Percentiles rank a stretch among this genome's conserved stretches.
Evolutionary conservation across 2,797 vertebrate genomes (phyloP).

Genomic region (Liparis tanakae): DNA sequence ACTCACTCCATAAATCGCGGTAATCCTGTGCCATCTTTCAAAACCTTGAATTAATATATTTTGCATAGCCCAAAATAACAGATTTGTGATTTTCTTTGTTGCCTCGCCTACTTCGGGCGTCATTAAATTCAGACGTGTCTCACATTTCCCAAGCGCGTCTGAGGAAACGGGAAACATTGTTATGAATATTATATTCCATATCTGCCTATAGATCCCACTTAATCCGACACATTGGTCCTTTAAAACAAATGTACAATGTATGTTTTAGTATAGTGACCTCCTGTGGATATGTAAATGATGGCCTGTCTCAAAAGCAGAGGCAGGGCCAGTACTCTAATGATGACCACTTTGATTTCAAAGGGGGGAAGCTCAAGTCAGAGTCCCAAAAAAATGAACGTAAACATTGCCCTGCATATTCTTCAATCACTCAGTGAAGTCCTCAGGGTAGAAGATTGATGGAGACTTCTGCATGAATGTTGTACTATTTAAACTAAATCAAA

Average conservation of each 20-base stretch:
- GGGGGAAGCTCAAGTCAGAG: neutral
- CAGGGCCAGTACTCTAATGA: neutral
- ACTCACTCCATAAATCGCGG: neutral
- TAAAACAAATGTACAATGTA: neutral
- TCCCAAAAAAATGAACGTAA: neutral
- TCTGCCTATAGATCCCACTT: neutral
- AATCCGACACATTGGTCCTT: neutral
- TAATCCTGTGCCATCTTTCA: neutral
- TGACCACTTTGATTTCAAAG: neutral
- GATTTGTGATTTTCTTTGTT: too few relatives aligned
- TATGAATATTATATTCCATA: neutral
- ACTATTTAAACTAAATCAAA: too few relatives aligned
- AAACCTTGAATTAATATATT: neutral
- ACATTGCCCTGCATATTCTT: neutral
- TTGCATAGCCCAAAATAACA: too few relatives aligned
- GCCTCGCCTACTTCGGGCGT: too few relatives aligned
- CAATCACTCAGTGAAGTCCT: neutral
- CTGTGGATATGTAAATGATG: neutral
- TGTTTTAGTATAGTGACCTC: neutral
- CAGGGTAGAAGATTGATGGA: neutral
- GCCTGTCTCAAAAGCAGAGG: neutral
- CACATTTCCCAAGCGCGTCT: too few relatives aligned
- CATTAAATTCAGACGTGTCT: neutral
- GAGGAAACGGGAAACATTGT: too few relatives aligned
- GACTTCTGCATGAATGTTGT: neutral